These are phyloP conservation scores for Orthosia gracilis DNA, from an alignment of 2,888 invertebrate genomes.

Conservation along the genomic window DNA sequence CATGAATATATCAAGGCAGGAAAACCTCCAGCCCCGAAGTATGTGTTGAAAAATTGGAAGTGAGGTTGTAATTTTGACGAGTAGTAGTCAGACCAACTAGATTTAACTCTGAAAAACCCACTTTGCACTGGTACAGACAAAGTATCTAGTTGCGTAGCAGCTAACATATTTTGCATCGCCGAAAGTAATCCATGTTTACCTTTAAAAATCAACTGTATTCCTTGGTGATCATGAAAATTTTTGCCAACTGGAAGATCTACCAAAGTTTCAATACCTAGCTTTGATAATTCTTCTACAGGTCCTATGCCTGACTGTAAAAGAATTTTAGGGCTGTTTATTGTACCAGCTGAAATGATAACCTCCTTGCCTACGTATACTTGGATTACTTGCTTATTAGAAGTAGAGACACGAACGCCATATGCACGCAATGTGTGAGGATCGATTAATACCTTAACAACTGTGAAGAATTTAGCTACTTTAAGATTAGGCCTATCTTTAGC, in stretches of 20 bases:
- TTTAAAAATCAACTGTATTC: constrained; percentile 73
- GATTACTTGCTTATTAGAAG: constrained; percentile 69
- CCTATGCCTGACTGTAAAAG: constrained; percentile 85
- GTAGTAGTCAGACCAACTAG: constrained; percentile 44
- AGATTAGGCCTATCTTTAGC: constrained; percentile 78
- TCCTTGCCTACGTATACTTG: constrained; percentile 78
- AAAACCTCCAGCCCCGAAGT: constrained; percentile 78
- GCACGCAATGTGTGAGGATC: constrained; percentile 71
- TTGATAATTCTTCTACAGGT: constrained; percentile 75
- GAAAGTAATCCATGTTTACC: constrained; percentile 75
- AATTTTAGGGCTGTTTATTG: constrained; percentile 82
- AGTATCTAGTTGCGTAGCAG: constrained; percentile 68
- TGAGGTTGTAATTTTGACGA: constrained; percentile 72
- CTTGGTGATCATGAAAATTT: constrained; percentile 83
- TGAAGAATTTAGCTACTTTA: constrained; percentile 78
- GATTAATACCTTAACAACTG: constrained; percentile 80
- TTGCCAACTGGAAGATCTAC: constrained; percentile 83
- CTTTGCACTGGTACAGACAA: constrained; percentile 79
- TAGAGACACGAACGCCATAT: constrained; percentile 78
- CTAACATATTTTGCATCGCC: constrained; percentile 78
- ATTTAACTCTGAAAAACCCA: constrained; percentile 76
- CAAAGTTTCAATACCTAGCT: constrained; percentile 74
- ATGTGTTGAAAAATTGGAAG: constrained; percentile 81
- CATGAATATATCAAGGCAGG: constrained; percentile 73
- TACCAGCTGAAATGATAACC: constrained; percentile 83